Conservation (phyloP, 2,113 vertebrate genomes). For the Ailuropoda melanoleuca region DNA sequence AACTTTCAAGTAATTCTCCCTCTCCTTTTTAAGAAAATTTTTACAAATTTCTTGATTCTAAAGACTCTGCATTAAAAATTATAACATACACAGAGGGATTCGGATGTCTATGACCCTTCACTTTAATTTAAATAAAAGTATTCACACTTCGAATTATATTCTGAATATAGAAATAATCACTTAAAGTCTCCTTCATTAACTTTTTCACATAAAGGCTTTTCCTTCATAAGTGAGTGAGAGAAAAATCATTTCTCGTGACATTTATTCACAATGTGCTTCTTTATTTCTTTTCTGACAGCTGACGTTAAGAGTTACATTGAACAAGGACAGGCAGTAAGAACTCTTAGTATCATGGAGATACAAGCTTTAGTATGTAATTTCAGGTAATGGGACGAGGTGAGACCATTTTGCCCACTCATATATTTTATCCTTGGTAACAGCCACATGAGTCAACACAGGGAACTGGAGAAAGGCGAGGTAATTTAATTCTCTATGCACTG, state of each 20-base stretch:
- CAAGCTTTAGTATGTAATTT: not conserved
- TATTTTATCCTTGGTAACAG: conserved; percentile 31
- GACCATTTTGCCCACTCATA: not conserved
- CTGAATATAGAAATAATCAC: not conserved
- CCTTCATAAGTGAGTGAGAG: not conserved
- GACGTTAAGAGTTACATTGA: not conserved
- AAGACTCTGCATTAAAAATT: not conserved
- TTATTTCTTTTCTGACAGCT: not conserved
- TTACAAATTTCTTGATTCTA: not conserved
- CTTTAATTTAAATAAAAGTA: not conserved
- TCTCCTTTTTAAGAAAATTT: not conserved
- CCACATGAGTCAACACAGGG: not conserved
- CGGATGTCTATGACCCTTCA: not conserved
- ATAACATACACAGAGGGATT: not conserved
- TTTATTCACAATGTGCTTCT: not conserved
- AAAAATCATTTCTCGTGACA: not conserved
- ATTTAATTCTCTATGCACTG: conserved; percentile 11
- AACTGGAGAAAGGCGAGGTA: conserved; percentile 32
- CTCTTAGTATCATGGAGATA: not conserved
- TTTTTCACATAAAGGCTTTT: conserved; percentile 5
- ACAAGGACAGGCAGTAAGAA: not conserved
- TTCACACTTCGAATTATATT: not conserved
- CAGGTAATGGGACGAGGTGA: not conserved
- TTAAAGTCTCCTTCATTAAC: not conserved
- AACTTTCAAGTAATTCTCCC: not conserved